phyloP scores from a whole-genome alignment of 1,140 invertebrate genomes.

The Thrips palmi region DNA sequence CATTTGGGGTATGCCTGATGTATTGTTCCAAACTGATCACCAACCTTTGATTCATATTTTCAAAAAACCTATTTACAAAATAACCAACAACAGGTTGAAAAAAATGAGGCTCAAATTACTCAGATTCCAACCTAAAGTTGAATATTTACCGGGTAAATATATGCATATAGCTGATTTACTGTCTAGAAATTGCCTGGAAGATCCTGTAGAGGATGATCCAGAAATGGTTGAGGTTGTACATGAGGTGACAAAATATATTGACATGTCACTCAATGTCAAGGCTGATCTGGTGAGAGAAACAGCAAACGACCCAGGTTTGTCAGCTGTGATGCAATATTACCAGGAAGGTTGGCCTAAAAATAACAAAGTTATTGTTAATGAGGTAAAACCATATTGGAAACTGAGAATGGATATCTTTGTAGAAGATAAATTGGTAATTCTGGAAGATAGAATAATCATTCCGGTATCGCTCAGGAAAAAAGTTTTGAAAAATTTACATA shows the following conservation, averaged over 20 bases:
- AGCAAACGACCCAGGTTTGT: slow-evolving; percentile 16
- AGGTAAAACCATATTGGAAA: slow-evolving; percentile 17
- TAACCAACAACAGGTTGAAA: slow-evolving; percentile 22
- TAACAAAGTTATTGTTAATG: slow-evolving; percentile 15
- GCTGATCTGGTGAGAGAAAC: slow-evolving; percentile 17
- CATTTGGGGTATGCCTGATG: slow-evolving; percentile 14
- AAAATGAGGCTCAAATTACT: slow-evolving; percentile 21
- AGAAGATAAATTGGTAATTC: slow-evolving; percentile 20
- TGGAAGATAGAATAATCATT: slow-evolving; percentile 21
- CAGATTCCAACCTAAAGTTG: slow-evolving; percentile 17
- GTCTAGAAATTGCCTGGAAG: slow-evolving; percentile 19
- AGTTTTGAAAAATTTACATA: slow-evolving; percentile 23
- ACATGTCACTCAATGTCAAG: slow-evolving; percentile 14
- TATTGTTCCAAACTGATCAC: slow-evolving; percentile 15
- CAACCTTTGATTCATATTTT: slow-evolving; percentile 18
- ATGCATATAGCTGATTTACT: slow-evolving; percentile 26
- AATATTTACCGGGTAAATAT: slow-evolving; percentile 23
- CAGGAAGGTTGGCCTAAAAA: slow-evolving; percentile 22
- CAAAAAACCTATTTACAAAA: slow-evolving; percentile 20
- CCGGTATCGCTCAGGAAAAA: slow-evolving; percentile 19
- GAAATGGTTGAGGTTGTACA: slow-evolving; percentile 16
- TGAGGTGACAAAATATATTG: slow-evolving; percentile 12
- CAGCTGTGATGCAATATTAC: slow-evolving; percentile 16
- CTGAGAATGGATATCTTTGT: slow-evolving; percentile 19
- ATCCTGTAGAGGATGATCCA: slow-evolving; percentile 13